Base-by-base conservation (phyloP, 2,797 vertebrate genomes). In the Echeneis naucrates region DNA sequence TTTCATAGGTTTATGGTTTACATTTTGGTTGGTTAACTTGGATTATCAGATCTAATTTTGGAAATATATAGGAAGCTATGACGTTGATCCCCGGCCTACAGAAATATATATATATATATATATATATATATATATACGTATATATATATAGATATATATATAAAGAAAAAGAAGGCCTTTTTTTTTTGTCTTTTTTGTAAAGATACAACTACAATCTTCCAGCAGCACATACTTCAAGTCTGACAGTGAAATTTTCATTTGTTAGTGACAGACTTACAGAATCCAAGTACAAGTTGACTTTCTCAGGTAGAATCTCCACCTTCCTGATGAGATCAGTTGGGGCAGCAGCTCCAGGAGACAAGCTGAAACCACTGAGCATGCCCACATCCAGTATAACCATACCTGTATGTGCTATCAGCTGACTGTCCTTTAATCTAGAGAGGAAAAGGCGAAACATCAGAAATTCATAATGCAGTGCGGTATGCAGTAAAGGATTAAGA, bases 311-410 rank as follows among this genome's bases (percentile, higher is more conserved):
- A 5, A 4, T 50, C 33, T 92, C 89, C 62, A 91, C 64, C 54
- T 80, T 87, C 52, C 63, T 82, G 75, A 92, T 81, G 2, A 88
- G 63, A 50, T 68, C 72, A 19, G 48, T 38, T 5, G 35, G 61
- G 3, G 62, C 9, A 0, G 30, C 23, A 32, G 70, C 80, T 56
- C 24, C 76, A n/a, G 84, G 70, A 9, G 67, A 48, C 2, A 91
- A 70, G 14, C 26, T 65, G 62, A 92, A 89, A 1, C 91, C 92
- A 61, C 90, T 93, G 73, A 93, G 90, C 71, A 93, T 47, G 50
- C 88, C 84, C 56, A 93, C 89, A 30, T 94, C 92, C 73, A 94
- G 0, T 16, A 94, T 75, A 11, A 27, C 87, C 91, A 93, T 92
- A 4, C 93, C 93, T 5, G 91, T 93, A 0, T 50, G 73, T 33